phyloP scores from a whole-genome alignment of 2,113 vertebrate genomes.

The Tympanuchus pallidicinctus region DNA sequence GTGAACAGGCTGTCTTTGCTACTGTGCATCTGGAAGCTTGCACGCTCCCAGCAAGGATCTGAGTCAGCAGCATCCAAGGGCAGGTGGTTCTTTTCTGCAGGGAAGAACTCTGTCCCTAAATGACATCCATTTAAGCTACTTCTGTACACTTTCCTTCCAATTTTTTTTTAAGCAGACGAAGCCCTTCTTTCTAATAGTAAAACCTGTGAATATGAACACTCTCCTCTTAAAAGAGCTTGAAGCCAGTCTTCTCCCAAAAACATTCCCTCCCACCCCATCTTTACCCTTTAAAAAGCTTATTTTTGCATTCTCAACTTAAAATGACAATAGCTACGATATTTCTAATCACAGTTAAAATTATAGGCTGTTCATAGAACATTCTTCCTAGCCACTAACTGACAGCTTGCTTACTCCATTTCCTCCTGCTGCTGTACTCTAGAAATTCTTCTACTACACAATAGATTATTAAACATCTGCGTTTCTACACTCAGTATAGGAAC shows the following conservation, averaged over 20 bases:
- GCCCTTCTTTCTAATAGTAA: not conserved
- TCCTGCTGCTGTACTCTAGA: not conserved
- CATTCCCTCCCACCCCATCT: fast-evolving
- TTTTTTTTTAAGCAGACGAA: not conserved
- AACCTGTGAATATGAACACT: not conserved
- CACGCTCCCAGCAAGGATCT: fast-evolving
- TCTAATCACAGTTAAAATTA: slow-evolving; percentile 4
- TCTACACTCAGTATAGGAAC: not conserved
- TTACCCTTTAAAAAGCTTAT: not conserved
- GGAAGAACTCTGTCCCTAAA: not conserved
- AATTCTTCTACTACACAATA: not conserved
- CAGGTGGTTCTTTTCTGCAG: not conserved
- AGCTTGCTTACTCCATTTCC: slow-evolving; percentile 13
- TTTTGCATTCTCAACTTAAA: not conserved
- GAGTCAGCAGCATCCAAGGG: fast-evolving
- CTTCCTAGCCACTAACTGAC: not conserved
- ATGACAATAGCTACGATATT: not conserved
- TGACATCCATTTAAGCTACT: not conserved
- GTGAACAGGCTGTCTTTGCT: not conserved
- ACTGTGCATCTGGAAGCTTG: fast-evolving
- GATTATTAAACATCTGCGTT: not conserved
- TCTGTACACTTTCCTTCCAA: not conserved
- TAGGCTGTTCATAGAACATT: not conserved
- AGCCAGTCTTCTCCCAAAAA: not conserved
- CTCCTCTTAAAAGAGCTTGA: not conserved